These are phyloP conservation scores for Ascaphus truei DNA, from an alignment of 2,113 vertebrate species.

Conservation along the genomic window DNA sequence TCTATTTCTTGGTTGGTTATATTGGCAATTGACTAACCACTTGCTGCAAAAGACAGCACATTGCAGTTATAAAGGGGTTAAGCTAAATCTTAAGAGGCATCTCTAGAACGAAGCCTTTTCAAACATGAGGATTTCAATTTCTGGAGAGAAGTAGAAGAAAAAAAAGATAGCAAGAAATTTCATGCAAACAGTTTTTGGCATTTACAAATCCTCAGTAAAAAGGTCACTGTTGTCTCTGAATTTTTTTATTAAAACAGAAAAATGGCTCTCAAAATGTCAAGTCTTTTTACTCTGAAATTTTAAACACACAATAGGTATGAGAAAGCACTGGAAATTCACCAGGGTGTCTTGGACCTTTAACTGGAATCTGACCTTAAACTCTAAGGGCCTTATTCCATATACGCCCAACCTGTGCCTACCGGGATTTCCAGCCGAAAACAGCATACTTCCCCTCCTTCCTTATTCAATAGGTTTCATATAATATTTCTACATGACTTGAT, in stretches of 20 bases:
- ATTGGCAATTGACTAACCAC: too few relatives aligned
- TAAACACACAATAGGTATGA: conserved; percentile 20
- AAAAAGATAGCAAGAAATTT: conserved; percentile 50
- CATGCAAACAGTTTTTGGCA: conserved; percentile 68
- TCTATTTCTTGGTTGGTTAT: too few relatives aligned
- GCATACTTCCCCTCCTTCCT: too few relatives aligned
- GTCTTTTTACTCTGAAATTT: conserved; percentile 67
- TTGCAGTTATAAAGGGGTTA: neutral
- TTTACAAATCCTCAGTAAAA: conserved; percentile 80
- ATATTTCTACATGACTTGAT: too few relatives aligned
- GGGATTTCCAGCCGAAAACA: too few relatives aligned
- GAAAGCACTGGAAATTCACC: too few relatives aligned
- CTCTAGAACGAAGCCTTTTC: neutral
- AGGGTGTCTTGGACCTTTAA: too few relatives aligned
- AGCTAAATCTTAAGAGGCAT: neutral
- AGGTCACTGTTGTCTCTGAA: conserved; percentile 66
- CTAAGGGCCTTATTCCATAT: too few relatives aligned
- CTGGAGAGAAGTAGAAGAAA: conserved; percentile 5
- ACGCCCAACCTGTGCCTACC: too few relatives aligned
- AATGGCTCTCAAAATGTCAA: conserved; percentile 67
- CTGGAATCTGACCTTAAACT: too few relatives aligned
- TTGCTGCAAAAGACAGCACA: too few relatives aligned
- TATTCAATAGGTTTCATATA: too few relatives aligned
- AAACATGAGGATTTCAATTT: conserved; percentile 29
- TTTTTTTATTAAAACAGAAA: conserved; percentile 67